Percentiles rank a stretch among this genome's conserved stretches.
phyloP scores from a whole-genome alignment of 2,888 invertebrate genomes.

The Eulithis testata region DNA sequence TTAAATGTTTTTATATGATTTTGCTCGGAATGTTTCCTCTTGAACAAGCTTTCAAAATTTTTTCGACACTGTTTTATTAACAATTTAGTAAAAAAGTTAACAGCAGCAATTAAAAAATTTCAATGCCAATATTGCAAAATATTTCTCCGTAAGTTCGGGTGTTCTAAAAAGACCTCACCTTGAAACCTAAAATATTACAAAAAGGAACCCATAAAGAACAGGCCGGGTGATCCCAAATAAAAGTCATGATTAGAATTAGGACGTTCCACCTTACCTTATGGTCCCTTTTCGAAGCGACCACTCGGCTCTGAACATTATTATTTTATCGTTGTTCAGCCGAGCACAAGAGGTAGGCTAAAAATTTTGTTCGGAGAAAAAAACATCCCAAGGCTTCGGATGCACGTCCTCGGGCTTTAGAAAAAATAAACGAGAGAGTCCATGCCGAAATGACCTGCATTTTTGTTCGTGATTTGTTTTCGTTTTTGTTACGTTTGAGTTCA shows the following conservation, averaged over 20 bases:
- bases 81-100: slow-evolving; percentile 44
- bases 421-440: slow-evolving; percentile 81
- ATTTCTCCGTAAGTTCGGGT: slow-evolving; percentile 44
- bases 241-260: slow-evolving; percentile 77
- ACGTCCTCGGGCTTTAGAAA: slow-evolving; percentile 80
- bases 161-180: slow-evolving; percentile 62
- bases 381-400: slow-evolving; percentile 78
- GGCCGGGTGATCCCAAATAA: slow-evolving; percentile 69
- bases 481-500: slow-evolving; percentile 84
- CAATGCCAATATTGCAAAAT: slow-evolving; percentile 49
- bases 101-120: slow-evolving; percentile 46
- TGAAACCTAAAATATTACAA: slow-evolving; percentile 70
- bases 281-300: slow-evolving; percentile 68
- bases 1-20: too few relatives aligned
- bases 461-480: slow-evolving; percentile 82
- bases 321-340: slow-evolving; percentile 78
- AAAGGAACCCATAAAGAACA: slow-evolving; percentile 69
- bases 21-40: background rate
- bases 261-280: slow-evolving; percentile 68
- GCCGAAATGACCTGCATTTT: slow-evolving; percentile 84
- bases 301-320: slow-evolving; percentile 71
- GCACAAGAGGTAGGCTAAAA: slow-evolving; percentile 74
- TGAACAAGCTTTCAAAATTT: background rate
- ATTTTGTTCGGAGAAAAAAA: slow-evolving; percentile 71
- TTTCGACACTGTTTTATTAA: slow-evolving; percentile 54